phyloP scores from a whole-genome alignment of 2,797 vertebrate species.

The Eleutherodactylus coqui region DNA sequence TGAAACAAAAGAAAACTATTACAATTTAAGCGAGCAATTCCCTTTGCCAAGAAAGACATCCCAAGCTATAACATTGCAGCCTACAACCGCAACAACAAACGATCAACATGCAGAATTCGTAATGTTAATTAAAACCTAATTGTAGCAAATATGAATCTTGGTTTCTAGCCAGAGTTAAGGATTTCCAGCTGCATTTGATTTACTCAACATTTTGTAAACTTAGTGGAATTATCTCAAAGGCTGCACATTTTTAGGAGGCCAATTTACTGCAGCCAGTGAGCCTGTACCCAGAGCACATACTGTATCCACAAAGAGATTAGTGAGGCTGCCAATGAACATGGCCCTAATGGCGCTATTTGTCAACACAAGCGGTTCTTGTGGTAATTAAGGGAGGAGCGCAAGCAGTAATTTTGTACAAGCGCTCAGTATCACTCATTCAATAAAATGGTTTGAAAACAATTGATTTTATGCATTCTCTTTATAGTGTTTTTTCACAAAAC shows the following conservation, averaged over 20 bases:
- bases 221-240: slow-evolving; percentile 56
- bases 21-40: background rate
- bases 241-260: slow-evolving; percentile 47
- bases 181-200: slow-evolving; percentile 58
- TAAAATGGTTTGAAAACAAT: background rate
- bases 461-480: background rate
- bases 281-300: background rate
- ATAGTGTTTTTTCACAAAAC: background rate
- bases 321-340: slow-evolving; percentile 38
- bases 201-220: slow-evolving; percentile 58
- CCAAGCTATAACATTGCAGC: background rate
- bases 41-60: slow-evolving; percentile 22
- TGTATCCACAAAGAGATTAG: slow-evolving; percentile 34
- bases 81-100: slow-evolving; percentile 31
- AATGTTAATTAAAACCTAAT: slow-evolving; percentile 59
- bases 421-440: background rate
- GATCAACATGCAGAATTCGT: slow-evolving; percentile 41
- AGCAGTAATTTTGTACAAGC: background rate
- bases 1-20: slow-evolving; percentile 8
- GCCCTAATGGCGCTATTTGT: slow-evolving; percentile 40
- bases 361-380: slow-evolving; percentile 3
- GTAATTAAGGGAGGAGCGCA: slow-evolving; percentile 21
- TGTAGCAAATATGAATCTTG: slow-evolving; percentile 58
- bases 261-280: slow-evolving; percentile 37
- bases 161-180: slow-evolving; percentile 43